Evolutionary conservation across 2,797 vertebrate genomes (phyloP), one percentile per base, ranked within the genome.

Genomic region (Podarcis siculus): DNA sequence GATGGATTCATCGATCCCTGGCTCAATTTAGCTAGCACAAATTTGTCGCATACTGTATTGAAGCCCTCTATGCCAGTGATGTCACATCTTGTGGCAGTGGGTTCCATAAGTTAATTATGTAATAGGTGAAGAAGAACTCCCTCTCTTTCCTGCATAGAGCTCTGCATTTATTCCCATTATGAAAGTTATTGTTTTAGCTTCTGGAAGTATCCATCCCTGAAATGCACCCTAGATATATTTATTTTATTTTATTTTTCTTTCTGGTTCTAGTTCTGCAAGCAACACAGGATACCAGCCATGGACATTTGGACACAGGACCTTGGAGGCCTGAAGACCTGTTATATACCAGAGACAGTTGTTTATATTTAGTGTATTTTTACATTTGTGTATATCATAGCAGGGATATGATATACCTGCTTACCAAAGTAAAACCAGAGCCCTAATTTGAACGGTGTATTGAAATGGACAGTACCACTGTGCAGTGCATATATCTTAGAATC

Each of bases 201-300:
- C 25, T 69, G 76, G 35, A 45, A 87, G 7, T 25, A 78, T 13
- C 4, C 1, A 17, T 58, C 78, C 67, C 77, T 86, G 82, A 67
- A 81, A 71, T 79, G 30, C 25, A 9, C 55, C 1, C 87, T 49
- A 58, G 25, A 8, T 27, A 0, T 32, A 21, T 71, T 55, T 23
- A 86, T 88, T 55, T 15, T 15, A 15, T 15, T 55, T 55, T 86
- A 0, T 42, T 13, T 84, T 69, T 35, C 4, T 73, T 79, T 83
- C 4, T 77, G 27, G 32, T 85, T 92, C 37, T 80, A 92, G 75
- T 80, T 89, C 82, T 55, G 67, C 64, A 87, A 90, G n/a, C 25
- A 30, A 55, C 86, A 79, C 77, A 83, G 82, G 27, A 79, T 45
- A 21, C 30, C 69, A 78, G 4, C 37, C 37, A n/a, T 79, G 79